Evolutionary conservation across 1,140 invertebrate genomes (phyloP), one percentile per base, ranked within the genome.

Genomic region (Potamilus streckersoni): DNA sequence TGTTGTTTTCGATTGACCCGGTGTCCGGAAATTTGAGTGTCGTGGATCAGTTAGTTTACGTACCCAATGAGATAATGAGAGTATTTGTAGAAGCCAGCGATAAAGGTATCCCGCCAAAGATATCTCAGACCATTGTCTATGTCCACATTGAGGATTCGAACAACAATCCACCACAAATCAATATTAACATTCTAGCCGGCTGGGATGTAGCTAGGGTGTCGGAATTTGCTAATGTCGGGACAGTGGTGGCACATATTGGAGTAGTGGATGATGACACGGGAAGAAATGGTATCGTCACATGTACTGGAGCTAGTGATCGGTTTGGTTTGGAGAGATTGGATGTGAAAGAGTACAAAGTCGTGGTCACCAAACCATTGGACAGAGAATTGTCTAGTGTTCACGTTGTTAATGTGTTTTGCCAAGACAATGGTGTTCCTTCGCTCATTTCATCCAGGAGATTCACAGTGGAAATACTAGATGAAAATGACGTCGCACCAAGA

Each of bases 401-500:
- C 87, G 87, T 94, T 64, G 93, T 98, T 62, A 94, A 94, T 2
- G 93, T 97, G 5, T 90, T 94, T 19, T 95, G 95, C n/a, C 93
- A 96, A 84, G 95, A 95, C 1, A 92, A 93, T 74, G 94, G 94
- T 5, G 93, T 93, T 80, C 95, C 95, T 49, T 92, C 94, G 12
- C 89, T 95, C 8, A 94, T 93, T 20, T 92, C 93, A 0, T 91
- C 95, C 66, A 92, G 93, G n/a, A 93, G 94, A 87, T 93, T 97
- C 74, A 91, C 92, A 5, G 91, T 98, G 58, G 93, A 95, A 84
- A 94, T 98, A 31, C 90, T 95, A 56, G 97, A 98, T 88, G 94
- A 96, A 79, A 98, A 98, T 88, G 96, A 98, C 89, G 95, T 97
- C 87, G 91, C 93, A 38, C 97, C 97, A 0, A 91, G 92, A 76